Percentiles rank a stretch among this genome's conserved stretches.
Conservation (phyloP, 2,113 vertebrate genomes). For the Ornithorhynchus anatinus region DNA sequence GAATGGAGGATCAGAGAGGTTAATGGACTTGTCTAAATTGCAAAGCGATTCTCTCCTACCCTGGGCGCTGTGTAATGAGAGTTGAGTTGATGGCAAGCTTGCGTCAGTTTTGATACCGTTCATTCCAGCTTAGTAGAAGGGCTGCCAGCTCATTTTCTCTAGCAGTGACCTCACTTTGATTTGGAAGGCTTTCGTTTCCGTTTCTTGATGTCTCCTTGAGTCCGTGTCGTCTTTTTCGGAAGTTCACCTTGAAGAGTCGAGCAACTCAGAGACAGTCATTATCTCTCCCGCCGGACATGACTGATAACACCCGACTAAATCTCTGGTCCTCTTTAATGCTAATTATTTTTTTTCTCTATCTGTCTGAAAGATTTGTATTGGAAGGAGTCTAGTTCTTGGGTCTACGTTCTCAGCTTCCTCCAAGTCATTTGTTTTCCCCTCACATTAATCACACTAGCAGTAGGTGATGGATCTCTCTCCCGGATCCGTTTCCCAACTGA, state of each 20-base stretch:
- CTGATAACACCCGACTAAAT: slow-evolving; percentile 30
- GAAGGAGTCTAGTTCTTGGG: slow-evolving; percentile 20
- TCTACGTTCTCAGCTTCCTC: slow-evolving; percentile 21
- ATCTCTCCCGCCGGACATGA: slow-evolving; percentile 18
- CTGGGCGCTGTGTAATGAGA: not conserved
- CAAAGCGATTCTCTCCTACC: not conserved
- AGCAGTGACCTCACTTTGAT: not conserved
- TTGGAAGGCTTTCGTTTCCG: slow-evolving; percentile 7
- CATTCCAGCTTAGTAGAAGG: not conserved
- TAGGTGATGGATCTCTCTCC: too few relatives aligned
- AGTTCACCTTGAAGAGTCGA: slow-evolving; percentile 49
- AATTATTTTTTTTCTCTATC: slow-evolving; percentile 41
- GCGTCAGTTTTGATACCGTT: slow-evolving; percentile 25
- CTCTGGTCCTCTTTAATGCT: slow-evolving; percentile 21
- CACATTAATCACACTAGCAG: not conserved
- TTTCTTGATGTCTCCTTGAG: slow-evolving; percentile 33
- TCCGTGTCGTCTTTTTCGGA: slow-evolving; percentile 41
- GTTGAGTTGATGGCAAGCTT: not conserved
- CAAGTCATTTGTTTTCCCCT: not conserved
- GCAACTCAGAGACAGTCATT: slow-evolving; percentile 39
- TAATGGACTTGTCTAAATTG: not conserved
- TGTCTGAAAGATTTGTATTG: slow-evolving; percentile 22
- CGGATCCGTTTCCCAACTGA: too few relatives aligned
- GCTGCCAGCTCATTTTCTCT: not conserved
- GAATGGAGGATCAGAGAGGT: not conserved